phyloP scores from a whole-genome alignment of 2,888 invertebrate species.

The Drosophila kuntzei region DNA sequence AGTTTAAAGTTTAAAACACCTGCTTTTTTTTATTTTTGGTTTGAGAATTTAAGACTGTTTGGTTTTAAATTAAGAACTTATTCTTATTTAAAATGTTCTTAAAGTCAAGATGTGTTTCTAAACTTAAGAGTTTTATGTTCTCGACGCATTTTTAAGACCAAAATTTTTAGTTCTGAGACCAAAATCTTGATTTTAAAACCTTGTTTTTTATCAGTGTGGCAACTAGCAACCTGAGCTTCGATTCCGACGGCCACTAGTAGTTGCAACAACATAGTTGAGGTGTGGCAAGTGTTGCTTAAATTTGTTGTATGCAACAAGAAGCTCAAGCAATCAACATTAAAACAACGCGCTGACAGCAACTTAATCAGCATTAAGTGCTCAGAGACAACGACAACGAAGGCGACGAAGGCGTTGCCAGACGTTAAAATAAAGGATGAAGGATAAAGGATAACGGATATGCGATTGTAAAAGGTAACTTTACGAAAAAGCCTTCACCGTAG shows the following conservation, averaged over 20 bases:
- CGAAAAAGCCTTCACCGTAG: slow-evolving; percentile 27
- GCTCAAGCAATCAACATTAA: slow-evolving; percentile 59
- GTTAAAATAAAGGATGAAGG: slow-evolving; percentile 34
- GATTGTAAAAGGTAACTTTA: slow-evolving; percentile 5
- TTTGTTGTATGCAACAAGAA: slow-evolving; percentile 23
- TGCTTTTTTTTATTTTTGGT: too few relatives aligned
- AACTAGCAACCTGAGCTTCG: slow-evolving; percentile 12
- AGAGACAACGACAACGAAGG: slow-evolving; percentile 3
- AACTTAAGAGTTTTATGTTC: too few relatives aligned
- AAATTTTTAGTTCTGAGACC: too few relatives aligned
- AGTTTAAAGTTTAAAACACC: too few relatives aligned
- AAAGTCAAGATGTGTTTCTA: too few relatives aligned
- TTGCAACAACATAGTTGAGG: slow-evolving; percentile 22
- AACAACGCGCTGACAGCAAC: slow-evolving; percentile 55
- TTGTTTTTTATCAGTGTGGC: too few relatives aligned
- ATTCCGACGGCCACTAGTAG: neutral
- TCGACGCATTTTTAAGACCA: too few relatives aligned
- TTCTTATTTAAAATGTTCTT: too few relatives aligned
- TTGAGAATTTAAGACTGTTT: too few relatives aligned
- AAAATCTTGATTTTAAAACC: too few relatives aligned
- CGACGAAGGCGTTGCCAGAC: slow-evolving; percentile 19
- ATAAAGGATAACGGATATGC: slow-evolving; percentile 28
- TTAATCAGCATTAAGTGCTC: slow-evolving; percentile 71
- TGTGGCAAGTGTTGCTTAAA: slow-evolving; percentile 41
- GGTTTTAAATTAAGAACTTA: too few relatives aligned